Base-by-base conservation (phyloP, 2,113 vertebrate genomes). In the Myotis lucifugus region DNA sequence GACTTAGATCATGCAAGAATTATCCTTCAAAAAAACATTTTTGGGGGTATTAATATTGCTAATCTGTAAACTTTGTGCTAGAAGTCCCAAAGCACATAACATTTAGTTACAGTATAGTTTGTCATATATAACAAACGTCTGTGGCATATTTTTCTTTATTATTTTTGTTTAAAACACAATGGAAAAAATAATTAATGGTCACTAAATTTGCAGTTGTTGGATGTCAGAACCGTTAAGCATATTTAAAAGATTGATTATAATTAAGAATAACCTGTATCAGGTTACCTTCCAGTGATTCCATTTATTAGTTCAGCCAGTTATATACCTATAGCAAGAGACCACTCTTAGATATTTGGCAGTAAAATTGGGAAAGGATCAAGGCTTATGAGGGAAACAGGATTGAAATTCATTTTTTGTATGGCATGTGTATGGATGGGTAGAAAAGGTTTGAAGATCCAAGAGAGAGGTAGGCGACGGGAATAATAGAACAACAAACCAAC, bases 61-160 rank as follows among this genome's bases (percentile, higher is more conserved):
- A 73, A 79, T 91, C 84, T 91, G 48, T 87, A 61, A 91, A 77
- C 17, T 76, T 79, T 56, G 42, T 81, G 18, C 40, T 74, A 29
- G 42, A 93, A 93, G 64, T 69, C 76, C 37, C 46, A 89, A 81
- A 93, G 83, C 64, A 95, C 46, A 46, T 77, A 84, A 61, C 46
- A 50, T 72, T 95, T 81, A 81, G 46, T 83, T 82, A 42, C 89
- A 92, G 74, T 84, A 23, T 19, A 90, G 42, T 95, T 90, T 82
- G 84, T 93, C 64, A 29, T 61, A 61, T 67, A 4, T 88, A 85
- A 96, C 85, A 96, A 93, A 90, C 18, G 5, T 70, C 32, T 92
- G 69, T 85, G 46, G 9, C 79, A 8, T 85, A 76, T 73, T 93
- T 97, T 90, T 15, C 61, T 73, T 95, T 84, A 48, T 93, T 89